These are phyloP conservation scores for Heliconius erato DNA, from an alignment of 2,888 invertebrate genomes.

Conservation along the genomic window DNA sequence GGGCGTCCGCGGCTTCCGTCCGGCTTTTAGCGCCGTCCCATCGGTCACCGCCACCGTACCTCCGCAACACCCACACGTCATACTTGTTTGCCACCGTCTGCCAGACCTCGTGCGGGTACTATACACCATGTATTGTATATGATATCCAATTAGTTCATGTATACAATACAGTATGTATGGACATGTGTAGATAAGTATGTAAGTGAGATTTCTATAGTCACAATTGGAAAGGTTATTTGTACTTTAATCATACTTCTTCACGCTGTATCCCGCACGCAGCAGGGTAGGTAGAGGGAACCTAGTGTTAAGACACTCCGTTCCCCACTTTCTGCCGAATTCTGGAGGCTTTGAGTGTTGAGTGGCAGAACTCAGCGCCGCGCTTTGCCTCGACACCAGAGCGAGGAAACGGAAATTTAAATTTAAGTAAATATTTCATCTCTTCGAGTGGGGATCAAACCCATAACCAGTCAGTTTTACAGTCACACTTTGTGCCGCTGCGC, in stretches of 20 bases:
- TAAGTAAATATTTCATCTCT: too few relatives aligned
- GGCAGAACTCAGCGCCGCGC: too few relatives aligned
- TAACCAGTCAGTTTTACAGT: too few relatives aligned
- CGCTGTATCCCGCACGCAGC: too few relatives aligned
- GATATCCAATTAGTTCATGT: slow-evolving; percentile 10
- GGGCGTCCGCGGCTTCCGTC: slow-evolving; percentile 84
- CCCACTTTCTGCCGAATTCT: too few relatives aligned
- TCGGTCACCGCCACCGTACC: slow-evolving; percentile 59
- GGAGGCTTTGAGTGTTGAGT: too few relatives aligned
- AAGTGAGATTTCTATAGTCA: background rate
- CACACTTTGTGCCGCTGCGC: too few relatives aligned
- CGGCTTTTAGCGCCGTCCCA: slow-evolving; percentile 84
- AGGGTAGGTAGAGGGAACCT: too few relatives aligned
- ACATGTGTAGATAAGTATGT: background rate
- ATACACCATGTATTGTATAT: background rate
- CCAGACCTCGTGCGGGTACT: background rate
- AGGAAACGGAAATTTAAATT: too few relatives aligned
- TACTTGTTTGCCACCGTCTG: slow-evolving; percentile 12
- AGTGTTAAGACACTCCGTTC: too few relatives aligned
- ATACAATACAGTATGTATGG: background rate
- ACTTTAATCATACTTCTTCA: background rate
- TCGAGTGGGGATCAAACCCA: too few relatives aligned
- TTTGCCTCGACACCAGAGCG: too few relatives aligned
- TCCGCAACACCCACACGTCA: slow-evolving; percentile 51
- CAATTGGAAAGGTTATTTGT: background rate